A percentile compares a stretch with the other conserved stretches of the same genome.
Conservation (phyloP, 30 jellyfish, hydroid and myxozoan species). For the Clytia hemisphaerica region DNA sequence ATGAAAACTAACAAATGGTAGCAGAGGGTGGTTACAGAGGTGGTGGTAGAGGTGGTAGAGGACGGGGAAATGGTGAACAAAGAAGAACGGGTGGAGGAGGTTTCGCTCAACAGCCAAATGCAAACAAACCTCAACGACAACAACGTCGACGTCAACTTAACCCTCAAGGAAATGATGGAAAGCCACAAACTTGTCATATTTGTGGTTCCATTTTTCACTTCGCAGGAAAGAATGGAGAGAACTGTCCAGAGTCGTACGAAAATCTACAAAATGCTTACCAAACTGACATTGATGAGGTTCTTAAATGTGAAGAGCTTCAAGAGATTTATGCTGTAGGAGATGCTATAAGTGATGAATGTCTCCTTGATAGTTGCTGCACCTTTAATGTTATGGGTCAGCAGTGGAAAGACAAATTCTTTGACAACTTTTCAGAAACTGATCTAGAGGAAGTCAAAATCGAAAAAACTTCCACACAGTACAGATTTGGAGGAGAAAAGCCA, state of each 20-base stretch:
- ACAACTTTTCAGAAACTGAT: not conserved
- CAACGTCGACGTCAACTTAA: not conserved
- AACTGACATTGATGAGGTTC: too few relatives aligned
- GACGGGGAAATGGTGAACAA: not conserved
- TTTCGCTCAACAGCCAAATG: not conserved
- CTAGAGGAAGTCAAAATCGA: not conserved
- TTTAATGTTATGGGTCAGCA: too few relatives aligned
- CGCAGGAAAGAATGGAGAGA: too few relatives aligned
- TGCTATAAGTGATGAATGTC: too few relatives aligned
- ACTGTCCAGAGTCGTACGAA: too few relatives aligned
- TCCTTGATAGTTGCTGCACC: too few relatives aligned
- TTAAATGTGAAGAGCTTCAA: too few relatives aligned
- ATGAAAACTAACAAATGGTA: too few relatives aligned
- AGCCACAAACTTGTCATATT: conserved; percentile 1
- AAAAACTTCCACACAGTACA: not conserved
- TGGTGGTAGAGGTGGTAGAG: not conserved
- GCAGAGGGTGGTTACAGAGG: too few relatives aligned
- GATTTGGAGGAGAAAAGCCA: not conserved
- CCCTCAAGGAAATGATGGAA: conserved; percentile 4
- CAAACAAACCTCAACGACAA: not conserved
- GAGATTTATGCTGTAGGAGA: too few relatives aligned
- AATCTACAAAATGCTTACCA: too few relatives aligned
- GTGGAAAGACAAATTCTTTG: not conserved
- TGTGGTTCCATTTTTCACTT: not conserved
- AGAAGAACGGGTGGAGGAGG: not conserved